Evolutionary conservation across 2,113 vertebrate species (phyloP).

Genomic region (Pelecanus crispus): DNA sequence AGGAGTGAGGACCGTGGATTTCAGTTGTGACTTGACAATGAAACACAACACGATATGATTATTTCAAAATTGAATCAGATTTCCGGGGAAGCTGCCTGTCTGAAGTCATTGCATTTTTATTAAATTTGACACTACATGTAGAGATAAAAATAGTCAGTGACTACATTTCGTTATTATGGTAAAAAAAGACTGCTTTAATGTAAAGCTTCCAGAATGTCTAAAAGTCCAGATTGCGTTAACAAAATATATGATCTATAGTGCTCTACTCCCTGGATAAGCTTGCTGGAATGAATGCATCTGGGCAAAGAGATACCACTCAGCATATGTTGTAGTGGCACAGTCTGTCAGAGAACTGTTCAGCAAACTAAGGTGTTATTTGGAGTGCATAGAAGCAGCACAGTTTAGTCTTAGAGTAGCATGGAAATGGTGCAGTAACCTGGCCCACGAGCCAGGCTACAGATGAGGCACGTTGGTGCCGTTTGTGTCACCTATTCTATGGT

Average conservation of each 20-base stretch:
- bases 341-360: background rate
- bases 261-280: background rate
- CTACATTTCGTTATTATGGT: background rate
- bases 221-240: background rate
- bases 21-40: background rate
- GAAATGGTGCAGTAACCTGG: background rate
- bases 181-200: background rate
- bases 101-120: constrained; percentile 1
- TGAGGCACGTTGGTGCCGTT: fast-evolving
- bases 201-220: background rate
- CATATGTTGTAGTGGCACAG: background rate
- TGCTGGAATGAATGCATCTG: background rate
- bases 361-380: background rate
- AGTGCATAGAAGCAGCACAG: background rate
- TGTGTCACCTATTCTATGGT: background rate
- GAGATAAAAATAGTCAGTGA: constrained; percentile 1
- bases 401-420: background rate
- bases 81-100: background rate
- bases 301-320: background rate
- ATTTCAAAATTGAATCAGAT: constrained; percentile 18
- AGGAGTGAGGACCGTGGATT: background rate
- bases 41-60: background rate
- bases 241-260: background rate
- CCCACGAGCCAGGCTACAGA: fast-evolving
- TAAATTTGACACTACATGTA: background rate